Evolutionary conservation across 2,797 vertebrate species (phyloP).

Genomic region (Crocodylus rhombifer): DNA sequence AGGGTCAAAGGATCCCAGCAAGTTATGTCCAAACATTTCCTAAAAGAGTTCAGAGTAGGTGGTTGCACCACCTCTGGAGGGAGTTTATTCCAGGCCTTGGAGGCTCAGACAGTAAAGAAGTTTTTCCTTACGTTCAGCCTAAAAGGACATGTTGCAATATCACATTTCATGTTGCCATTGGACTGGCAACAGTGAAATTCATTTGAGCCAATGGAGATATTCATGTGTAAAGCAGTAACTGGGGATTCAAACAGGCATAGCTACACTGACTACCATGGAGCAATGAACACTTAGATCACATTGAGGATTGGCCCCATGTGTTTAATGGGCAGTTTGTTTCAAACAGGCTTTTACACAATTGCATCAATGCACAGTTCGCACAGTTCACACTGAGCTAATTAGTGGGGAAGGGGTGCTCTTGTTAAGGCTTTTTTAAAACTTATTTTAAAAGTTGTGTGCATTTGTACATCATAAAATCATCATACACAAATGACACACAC

Average conservation of each 20-base stretch:
- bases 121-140: no score
- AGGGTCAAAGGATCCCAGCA: no score
- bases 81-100: no score
- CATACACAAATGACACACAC: neutral
- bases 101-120: no score
- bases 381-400: no score
- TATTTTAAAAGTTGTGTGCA: neutral
- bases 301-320: constrained; percentile 21
- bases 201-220: constrained; percentile 4
- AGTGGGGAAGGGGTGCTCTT: no score
- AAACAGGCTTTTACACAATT: constrained; percentile 26
- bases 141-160: no score
- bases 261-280: neutral
- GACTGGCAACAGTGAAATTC: neutral
- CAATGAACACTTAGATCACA: neutral
- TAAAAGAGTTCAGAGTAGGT: no score
- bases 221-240: neutral
- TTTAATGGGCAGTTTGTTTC: constrained; percentile 48
- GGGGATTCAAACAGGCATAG: constrained; percentile 9
- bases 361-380: neutral
- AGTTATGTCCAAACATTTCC: no score
- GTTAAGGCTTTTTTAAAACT: neutral
- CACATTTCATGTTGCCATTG: neutral
- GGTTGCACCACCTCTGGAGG: no score
- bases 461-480: constrained; percentile 35